Base-by-base conservation (phyloP, 1,140 invertebrate species). In the Cepaea nemoralis region DNA sequence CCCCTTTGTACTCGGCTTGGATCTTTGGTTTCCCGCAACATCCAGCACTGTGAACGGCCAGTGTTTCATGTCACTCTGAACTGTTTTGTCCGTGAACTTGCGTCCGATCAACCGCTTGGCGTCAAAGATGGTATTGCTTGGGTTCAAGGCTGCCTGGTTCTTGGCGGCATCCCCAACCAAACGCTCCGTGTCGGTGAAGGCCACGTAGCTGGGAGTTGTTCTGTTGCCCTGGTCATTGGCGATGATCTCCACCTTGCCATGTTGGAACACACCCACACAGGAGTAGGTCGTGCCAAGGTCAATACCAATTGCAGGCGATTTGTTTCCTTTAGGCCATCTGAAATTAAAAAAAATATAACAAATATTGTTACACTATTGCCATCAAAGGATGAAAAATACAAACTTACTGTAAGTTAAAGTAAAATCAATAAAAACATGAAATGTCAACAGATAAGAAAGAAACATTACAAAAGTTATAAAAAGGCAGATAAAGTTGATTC, bases 161-260 rank as follows among this genome's bases (percentile, higher is more conserved):
- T 95, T 93, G 31, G 93, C 93, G 0, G 92, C 93, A 90, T 98
- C 96, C 31, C 97, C 96, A 81, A 97, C 69, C 69, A 70, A 31
- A 10, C 69, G 35, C 24, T 70, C 69, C 10, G 69, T 40, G 19
- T 70, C 69, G 73, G 96, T 98, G 93, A 99, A 99, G 82, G 97
- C 97, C 69, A 99, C 97, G 94, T 98, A 99, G 80, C 96, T 97
- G 77, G 97, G 97, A 79, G 97, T 99, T 48, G 97, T 99, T 88
- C 97, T 93, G 93, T 99, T 99, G 90, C 97, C 97, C 92, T 99
- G 97, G 92, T 98, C 97, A 90, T 98, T 98, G 86, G 97, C 93
- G 37, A 70, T 70, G 35, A 70, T 70, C 37, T 70, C 69, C 1
- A 70, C 69, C 19, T 70, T 70, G 69, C 93, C 42, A 88, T 87